Conservation (phyloP, 2,888 invertebrate genomes). For the Diarsia mendica region DNA sequence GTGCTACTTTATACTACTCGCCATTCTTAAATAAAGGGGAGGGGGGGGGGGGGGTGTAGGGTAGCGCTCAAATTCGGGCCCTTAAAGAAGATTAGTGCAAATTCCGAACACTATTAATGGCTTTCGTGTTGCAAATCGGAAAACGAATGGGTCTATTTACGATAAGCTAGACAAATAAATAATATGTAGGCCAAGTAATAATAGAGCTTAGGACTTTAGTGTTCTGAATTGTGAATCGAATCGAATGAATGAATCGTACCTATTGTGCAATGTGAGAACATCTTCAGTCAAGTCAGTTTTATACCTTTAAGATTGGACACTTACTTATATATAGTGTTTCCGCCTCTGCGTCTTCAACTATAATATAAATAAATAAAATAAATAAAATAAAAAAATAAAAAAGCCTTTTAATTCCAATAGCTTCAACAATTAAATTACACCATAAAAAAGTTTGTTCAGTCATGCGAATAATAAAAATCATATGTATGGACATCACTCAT, state of each 20-base stretch:
- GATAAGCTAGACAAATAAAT: constrained; percentile 15
- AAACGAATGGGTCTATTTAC: constrained; percentile 48
- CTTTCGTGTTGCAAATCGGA: constrained; percentile 43
- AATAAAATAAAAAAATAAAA: too few relatives aligned
- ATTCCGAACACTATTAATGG: constrained; percentile 44
- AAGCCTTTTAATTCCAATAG: too few relatives aligned
- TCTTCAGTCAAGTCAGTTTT: not conserved
- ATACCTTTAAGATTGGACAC: not conserved
- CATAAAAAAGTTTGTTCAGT: too few relatives aligned
- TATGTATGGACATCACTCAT: too few relatives aligned
- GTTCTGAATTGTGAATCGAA: too few relatives aligned
- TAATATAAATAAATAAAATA: too few relatives aligned
- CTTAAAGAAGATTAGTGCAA: constrained; percentile 42
- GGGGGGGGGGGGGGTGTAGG: not conserved
- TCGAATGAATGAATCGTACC: too few relatives aligned
- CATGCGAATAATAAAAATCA: too few relatives aligned
- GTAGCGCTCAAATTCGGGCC: constrained; percentile 10
- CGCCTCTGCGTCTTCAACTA: not conserved
- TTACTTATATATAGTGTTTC: not conserved
- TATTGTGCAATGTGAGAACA: too few relatives aligned
- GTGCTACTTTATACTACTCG: not conserved
- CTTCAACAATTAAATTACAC: too few relatives aligned
- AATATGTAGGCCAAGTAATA: constrained; percentile 10
- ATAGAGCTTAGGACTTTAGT: not conserved
- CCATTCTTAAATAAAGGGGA: not conserved